Evolutionary conservation across 2,888 invertebrate genomes (phyloP).

Genomic region (Hypolimnas misippus): DNA sequence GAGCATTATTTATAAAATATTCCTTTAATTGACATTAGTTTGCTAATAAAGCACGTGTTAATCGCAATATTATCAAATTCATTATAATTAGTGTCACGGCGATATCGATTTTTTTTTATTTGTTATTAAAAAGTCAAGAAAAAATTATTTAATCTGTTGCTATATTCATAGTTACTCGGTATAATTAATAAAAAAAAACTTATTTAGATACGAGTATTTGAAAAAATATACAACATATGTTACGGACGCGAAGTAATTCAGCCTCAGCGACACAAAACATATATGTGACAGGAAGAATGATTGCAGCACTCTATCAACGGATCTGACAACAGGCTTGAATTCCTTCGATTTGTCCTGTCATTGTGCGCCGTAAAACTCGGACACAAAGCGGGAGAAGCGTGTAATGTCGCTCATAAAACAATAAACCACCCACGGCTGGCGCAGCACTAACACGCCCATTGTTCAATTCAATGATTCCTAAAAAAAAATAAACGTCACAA

Average conservation of each 20-base stretch:
- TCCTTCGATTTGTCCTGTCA: slow-evolving; percentile 67
- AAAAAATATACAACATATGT: background rate
- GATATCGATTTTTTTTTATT: background rate
- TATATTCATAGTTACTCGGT: background rate
- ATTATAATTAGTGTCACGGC: slow-evolving; percentile 8
- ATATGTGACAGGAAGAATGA: slow-evolving; percentile 73
- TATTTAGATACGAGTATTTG: slow-evolving; percentile 3
- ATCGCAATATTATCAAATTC: slow-evolving; percentile 11
- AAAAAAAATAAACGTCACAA: slow-evolving; percentile 52
- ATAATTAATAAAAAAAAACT: background rate
- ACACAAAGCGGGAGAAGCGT: slow-evolving; percentile 60
- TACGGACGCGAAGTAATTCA: slow-evolving; percentile 4
- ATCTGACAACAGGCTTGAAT: slow-evolving; percentile 66
- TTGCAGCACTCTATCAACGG: slow-evolving; percentile 65
- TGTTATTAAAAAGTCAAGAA: background rate
- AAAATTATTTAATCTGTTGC: background rate
- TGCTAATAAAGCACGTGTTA: slow-evolving; percentile 22
- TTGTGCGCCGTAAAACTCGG: slow-evolving; percentile 57
- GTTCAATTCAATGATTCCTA: slow-evolving; percentile 44
- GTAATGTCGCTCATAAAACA: slow-evolving; percentile 72
- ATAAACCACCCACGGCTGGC: slow-evolving; percentile 72
- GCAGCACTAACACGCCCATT: slow-evolving; percentile 44
- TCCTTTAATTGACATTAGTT: slow-evolving; percentile 18
- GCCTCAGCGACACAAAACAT: slow-evolving; percentile 38
- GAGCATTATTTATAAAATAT: slow-evolving; percentile 4